phyloP scores from a whole-genome alignment of 92 coral and sea anemone species.

The Umimayanthus chanpuru region DNA sequence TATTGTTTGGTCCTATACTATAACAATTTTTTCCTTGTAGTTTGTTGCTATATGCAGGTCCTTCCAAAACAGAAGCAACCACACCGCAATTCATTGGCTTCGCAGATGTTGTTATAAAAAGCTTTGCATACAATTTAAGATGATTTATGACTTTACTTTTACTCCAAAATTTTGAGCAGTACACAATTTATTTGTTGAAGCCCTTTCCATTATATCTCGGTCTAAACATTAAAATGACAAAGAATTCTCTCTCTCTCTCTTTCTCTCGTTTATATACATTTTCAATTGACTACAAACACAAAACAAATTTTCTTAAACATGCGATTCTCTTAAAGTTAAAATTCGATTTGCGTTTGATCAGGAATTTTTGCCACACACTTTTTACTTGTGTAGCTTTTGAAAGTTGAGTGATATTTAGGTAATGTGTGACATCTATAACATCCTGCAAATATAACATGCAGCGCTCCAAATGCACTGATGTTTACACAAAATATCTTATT shows the following conservation, averaged over 20 bases:
- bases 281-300: not conserved
- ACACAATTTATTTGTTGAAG: not conserved
- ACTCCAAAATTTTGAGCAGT: not conserved
- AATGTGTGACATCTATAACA: not conserved
- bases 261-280: not conserved
- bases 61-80: not conserved
- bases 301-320: not conserved
- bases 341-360: not conserved
- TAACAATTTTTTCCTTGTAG: not conserved
- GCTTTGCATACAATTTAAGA: not conserved
- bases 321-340: not conserved
- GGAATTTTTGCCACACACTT: not conserved
- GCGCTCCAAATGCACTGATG: not conserved
- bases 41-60: not conserved
- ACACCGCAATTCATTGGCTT: not conserved
- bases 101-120: not conserved
- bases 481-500: not conserved
- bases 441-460: not conserved
- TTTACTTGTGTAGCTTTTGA: not conserved
- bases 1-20: not conserved
- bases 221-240: slow-evolving; percentile 5
- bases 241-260: not conserved
- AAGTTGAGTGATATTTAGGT: not conserved
- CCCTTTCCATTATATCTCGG: not conserved
- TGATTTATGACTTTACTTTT: slow-evolving; percentile 7